phyloP scores from a whole-genome alignment of 2,888 invertebrate species.

The Ctena decussata region DNA sequence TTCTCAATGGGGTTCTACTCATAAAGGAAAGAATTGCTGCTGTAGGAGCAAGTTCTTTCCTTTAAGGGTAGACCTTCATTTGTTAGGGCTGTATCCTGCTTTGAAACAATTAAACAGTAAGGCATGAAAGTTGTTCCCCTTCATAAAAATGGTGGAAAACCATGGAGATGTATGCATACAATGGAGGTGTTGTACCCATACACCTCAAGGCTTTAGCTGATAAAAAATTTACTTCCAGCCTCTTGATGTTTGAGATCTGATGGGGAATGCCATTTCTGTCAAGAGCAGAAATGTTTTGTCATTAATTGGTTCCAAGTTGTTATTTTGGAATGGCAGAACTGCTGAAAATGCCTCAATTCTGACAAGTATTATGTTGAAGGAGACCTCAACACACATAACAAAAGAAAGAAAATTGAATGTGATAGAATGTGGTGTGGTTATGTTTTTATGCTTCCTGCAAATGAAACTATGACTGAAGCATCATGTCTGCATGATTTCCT shows the following conservation, averaged over 20 bases:
- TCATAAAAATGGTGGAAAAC: too few relatives aligned
- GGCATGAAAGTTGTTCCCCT: too few relatives aligned
- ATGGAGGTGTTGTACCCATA: too few relatives aligned
- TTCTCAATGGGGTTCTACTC: too few relatives aligned
- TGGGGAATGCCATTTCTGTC: not conserved
- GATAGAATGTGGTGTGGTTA: not conserved
- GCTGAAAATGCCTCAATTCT: not conserved
- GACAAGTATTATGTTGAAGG: not conserved
- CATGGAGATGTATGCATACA: too few relatives aligned
- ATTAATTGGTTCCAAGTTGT: constrained; percentile 11
- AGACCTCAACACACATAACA: not conserved
- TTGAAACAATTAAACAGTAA: too few relatives aligned
- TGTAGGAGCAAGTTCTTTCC: too few relatives aligned
- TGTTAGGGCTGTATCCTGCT: too few relatives aligned
- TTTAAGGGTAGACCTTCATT: too few relatives aligned
- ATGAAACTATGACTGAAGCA: not conserved
- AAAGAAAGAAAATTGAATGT: not conserved
- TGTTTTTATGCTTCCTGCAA: not conserved
- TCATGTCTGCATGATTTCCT: not conserved
- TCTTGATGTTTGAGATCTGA: not conserved
- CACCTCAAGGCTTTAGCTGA: too few relatives aligned
- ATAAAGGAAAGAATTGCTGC: too few relatives aligned
- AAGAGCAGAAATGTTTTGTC: not conserved
- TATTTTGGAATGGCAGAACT: not conserved
- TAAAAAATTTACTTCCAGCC: not conserved